Conservation (phyloP, 2,113 vertebrate genomes). For the Cyrtonyx montezumae region DNA sequence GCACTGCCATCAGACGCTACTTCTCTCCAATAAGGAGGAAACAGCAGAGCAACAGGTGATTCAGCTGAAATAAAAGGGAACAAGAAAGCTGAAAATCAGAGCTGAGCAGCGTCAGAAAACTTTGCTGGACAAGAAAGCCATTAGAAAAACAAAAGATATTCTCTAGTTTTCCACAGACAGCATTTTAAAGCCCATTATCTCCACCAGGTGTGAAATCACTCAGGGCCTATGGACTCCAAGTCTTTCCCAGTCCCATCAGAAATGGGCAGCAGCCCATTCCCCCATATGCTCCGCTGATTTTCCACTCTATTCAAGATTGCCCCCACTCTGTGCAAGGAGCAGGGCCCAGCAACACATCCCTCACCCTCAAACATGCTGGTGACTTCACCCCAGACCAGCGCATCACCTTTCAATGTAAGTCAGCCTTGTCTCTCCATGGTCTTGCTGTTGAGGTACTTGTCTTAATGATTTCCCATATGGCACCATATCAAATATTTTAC, state of each 20-base stretch:
- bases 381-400: neutral
- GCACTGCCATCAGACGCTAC: fast-evolving
- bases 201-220: neutral
- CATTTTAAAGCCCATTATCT: neutral
- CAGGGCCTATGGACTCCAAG: neutral
- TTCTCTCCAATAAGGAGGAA: neutral
- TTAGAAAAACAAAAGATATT: neutral
- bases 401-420: neutral
- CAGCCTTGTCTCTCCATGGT: neutral
- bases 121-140: neutral
- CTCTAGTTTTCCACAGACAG: neutral
- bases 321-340: neutral
- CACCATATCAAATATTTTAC: conserved; percentile 25
- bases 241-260: neutral
- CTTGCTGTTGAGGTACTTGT: neutral
- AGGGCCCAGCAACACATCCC: fast-evolving
- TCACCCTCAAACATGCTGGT: neutral
- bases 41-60: neutral
- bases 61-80: neutral
- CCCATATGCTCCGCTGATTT: fast-evolving
- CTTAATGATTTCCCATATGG: conserved; percentile 35
- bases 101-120: neutral
- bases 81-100: neutral
- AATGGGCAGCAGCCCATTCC: no score
- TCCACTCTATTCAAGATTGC: neutral